phyloP scores from a whole-genome alignment of 2,797 vertebrate genomes.

The Hydrocynus forskahlii region DNA sequence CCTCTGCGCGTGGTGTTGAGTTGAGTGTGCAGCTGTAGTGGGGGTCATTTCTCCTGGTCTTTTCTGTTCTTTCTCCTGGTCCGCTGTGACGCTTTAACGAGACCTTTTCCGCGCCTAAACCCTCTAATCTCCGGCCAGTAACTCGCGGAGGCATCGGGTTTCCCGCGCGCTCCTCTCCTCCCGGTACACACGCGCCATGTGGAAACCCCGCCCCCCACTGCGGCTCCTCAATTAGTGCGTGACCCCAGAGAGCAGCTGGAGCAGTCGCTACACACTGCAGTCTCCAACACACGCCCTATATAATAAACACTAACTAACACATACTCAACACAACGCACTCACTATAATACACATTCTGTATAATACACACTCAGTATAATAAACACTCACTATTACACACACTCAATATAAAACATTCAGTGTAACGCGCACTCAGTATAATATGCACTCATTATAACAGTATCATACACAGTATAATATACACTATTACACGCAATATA shows the following conservation, averaged over 20 bases:
- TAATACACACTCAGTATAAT: too few species aligned
- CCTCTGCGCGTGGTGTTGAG: not conserved
- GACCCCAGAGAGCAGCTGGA: constrained; percentile 21
- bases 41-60: not conserved
- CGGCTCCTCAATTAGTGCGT: constrained; percentile 46
- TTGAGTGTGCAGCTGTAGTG: not conserved
- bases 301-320: not conserved
- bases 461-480: too few species aligned
- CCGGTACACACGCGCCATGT: constrained; percentile 54
- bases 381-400: too few species aligned
- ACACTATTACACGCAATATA: too few species aligned
- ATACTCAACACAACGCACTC: too few species aligned
- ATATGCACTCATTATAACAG: too few species aligned
- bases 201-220: constrained; percentile 57
- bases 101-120: constrained; percentile 80
- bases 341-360: too few species aligned
- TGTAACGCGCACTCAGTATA: too few species aligned
- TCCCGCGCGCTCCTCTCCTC: constrained; percentile 58
- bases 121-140: constrained; percentile 78
- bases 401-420: too few species aligned
- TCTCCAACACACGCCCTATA: not conserved
- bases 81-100: constrained; percentile 67
- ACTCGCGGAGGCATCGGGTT: constrained; percentile 69
- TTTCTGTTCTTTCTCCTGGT: constrained; percentile 43
- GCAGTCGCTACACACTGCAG: not conserved